Conservation (phyloP, 2,797 vertebrate species). For the Hydrocynus forskahlii region DNA sequence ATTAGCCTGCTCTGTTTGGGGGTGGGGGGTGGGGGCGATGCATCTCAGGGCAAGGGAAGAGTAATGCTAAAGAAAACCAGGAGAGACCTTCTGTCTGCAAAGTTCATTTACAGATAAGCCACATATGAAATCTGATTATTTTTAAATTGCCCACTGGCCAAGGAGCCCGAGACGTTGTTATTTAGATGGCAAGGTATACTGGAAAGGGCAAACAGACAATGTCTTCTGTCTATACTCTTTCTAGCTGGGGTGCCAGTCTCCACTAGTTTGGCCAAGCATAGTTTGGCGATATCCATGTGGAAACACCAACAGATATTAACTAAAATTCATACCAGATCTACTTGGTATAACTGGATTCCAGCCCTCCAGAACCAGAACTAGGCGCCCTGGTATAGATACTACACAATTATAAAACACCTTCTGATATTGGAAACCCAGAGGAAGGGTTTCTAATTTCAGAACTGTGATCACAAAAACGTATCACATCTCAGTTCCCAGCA, state of each 20-base stretch:
- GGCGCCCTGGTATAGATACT: too few relatives aligned
- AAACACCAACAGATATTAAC: neutral
- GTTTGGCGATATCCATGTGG: too few relatives aligned
- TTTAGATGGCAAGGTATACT: neutral
- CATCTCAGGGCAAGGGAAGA: too few relatives aligned
- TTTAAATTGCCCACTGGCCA: neutral
- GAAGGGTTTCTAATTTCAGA: too few relatives aligned
- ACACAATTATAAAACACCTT: neutral
- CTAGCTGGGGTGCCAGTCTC: neutral
- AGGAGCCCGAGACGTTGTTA: neutral
- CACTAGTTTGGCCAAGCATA: neutral
- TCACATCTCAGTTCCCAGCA: too few relatives aligned
- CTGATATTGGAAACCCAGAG: too few relatives aligned
- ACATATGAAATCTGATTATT: neutral
- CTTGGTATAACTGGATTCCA: too few relatives aligned
- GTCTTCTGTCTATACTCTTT: neutral
- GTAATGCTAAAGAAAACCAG: too few relatives aligned
- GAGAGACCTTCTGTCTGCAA: neutral
- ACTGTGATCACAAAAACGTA: too few relatives aligned
- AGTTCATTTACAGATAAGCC: slow-evolving; percentile 3
- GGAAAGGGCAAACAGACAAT: neutral
- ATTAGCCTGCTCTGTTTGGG: neutral
- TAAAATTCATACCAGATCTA: too few relatives aligned
- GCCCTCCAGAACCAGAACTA: too few relatives aligned
- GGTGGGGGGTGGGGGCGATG: too few relatives aligned